Evolutionary conservation across 2,797 vertebrate genomes (phyloP).

Genomic region (Phalanger gymnotis): DNA sequence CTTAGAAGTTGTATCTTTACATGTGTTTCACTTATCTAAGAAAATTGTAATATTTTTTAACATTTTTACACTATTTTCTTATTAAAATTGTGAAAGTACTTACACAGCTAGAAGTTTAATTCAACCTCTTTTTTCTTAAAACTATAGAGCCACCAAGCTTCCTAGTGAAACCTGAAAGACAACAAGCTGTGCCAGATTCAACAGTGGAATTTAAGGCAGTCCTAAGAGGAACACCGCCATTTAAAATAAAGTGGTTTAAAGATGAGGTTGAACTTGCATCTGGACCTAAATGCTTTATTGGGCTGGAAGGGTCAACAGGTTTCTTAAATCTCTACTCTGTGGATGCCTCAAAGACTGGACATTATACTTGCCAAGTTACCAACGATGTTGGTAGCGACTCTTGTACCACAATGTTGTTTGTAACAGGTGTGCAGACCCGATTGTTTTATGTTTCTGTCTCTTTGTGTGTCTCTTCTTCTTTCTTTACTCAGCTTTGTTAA

Average conservation of each 20-base stretch:
- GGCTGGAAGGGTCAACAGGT: conserved; percentile 91
- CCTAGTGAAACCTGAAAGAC: conserved; percentile 90
- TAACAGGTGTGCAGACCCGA: conserved; percentile 94
- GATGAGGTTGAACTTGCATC: conserved; percentile 94
- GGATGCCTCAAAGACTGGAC: conserved; percentile 90
- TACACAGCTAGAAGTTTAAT: conserved; percentile 59
- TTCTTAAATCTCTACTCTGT: conserved; percentile 97
- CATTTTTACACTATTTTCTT: conserved; percentile 58
- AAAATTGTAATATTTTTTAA: conserved; percentile 28
- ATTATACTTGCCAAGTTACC: conserved; percentile 96
- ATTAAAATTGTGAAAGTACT: conserved; percentile 48
- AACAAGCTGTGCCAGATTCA: conserved; percentile 92
- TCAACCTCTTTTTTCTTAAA: conserved; percentile 82
- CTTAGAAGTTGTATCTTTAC: conserved; percentile 43
- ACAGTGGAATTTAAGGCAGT: conserved; percentile 94
- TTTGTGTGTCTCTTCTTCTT: conserved; percentile 52
- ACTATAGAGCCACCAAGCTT: conserved; percentile 96
- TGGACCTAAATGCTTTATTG: conserved; percentile 94
- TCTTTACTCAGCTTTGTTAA: conserved; percentile 28
- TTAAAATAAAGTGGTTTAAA: conserved; percentile 98
- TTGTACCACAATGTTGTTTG: conserved; percentile 91
- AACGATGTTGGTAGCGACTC: conserved; percentile 96
- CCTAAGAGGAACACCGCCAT: conserved; percentile 95
- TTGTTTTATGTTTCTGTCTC: conserved; percentile 68
- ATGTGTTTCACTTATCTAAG: conserved; percentile 38